Evolutionary conservation across 2,888 invertebrate genomes (phyloP), one percentile per base, ranked within the genome.

Genomic region (Cancer borealis): DNA sequence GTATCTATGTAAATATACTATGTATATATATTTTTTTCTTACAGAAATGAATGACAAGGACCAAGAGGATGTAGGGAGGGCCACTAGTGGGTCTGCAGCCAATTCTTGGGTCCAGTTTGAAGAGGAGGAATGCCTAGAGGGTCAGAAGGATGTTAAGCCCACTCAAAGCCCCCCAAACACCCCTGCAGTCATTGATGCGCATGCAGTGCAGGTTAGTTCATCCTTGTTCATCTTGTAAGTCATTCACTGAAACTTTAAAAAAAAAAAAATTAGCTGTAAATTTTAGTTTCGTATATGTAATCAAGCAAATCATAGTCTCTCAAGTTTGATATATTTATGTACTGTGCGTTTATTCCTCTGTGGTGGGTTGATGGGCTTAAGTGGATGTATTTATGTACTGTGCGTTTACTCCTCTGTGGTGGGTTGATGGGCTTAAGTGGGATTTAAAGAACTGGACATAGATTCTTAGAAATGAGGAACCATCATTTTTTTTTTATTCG

Each of bases 131-230:
- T 66, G 79, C 3, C 54, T 10, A 21, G 49, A 39, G 66, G 87
- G 47, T n/a, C 47, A 84, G 84, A 30, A 88, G 73, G 39, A 60
- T 46, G 21, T 47, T 26, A 26, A 60, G 30, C 26, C 26, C 49
- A 93, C 90, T 0, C 93, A 93, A 66, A 49, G 92, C 30, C 54
- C 46, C 6, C 47, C 89, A 46, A 92, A 54, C 47, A 88, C 93
- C 0, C 95, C 95, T 17, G 95, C 95, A 17, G 94, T 95, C 89
- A 95, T 95, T 60, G 95, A 95, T 89, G 95, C 95, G 0, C 95
- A 94, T 89, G 73, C 95, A 8, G 95, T 95, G 49, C 93, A 95
- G 94, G 92, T 92, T 12, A 30, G 73, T 46, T 17, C 21, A 5
- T n/a, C 8, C 26, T 26, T 73, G 8, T 26, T 73, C 26, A 26